Percentiles rank a stretch among this genome's conserved stretches.
phyloP scores from a whole-genome alignment of 2,797 vertebrate genomes.

The Danio albolineatus region DNA sequence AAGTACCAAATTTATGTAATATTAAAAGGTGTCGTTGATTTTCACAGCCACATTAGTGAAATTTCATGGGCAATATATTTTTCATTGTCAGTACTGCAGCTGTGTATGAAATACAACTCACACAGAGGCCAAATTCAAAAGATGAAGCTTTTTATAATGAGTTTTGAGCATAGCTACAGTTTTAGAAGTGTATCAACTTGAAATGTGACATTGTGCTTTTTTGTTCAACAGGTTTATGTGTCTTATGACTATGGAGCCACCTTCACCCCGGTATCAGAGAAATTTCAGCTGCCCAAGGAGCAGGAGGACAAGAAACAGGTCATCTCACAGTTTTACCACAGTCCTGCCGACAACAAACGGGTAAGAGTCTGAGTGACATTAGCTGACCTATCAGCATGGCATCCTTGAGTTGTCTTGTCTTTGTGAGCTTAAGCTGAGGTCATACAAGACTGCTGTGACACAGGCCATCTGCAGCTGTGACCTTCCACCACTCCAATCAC shows the following conservation, averaged over 20 bases:
- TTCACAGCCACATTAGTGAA: not conserved
- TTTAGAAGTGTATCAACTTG: not conserved
- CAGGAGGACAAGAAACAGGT: slow-evolving; percentile 83
- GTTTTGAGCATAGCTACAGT: not conserved
- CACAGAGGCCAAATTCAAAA: no score
- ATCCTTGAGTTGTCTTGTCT: slow-evolving; percentile 1
- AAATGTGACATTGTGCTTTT: not conserved
- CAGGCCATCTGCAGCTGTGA: slow-evolving; percentile 11
- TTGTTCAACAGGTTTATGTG: slow-evolving; percentile 85
- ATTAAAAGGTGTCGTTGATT: not conserved
- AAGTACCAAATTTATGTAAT: not conserved
- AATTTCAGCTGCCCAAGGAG: slow-evolving; percentile 78
- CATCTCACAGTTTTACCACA: slow-evolving; percentile 98
- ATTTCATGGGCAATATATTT: no score
- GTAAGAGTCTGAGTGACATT: slow-evolving; percentile 75
- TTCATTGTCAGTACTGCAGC: no score
- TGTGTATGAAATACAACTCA: no score
- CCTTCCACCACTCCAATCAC: slow-evolving; percentile 14
- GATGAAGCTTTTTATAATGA: no score
- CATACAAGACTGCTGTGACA: not conserved
- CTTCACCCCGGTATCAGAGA: slow-evolving; percentile 86
- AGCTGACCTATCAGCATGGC: not conserved
- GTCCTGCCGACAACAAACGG: slow-evolving; percentile 92
- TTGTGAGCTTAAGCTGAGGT: not conserved
- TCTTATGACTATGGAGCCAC: slow-evolving; percentile 93